Evolutionary conservation across 2,113 vertebrate species (phyloP).

Genomic region (Zapornia atra): DNA sequence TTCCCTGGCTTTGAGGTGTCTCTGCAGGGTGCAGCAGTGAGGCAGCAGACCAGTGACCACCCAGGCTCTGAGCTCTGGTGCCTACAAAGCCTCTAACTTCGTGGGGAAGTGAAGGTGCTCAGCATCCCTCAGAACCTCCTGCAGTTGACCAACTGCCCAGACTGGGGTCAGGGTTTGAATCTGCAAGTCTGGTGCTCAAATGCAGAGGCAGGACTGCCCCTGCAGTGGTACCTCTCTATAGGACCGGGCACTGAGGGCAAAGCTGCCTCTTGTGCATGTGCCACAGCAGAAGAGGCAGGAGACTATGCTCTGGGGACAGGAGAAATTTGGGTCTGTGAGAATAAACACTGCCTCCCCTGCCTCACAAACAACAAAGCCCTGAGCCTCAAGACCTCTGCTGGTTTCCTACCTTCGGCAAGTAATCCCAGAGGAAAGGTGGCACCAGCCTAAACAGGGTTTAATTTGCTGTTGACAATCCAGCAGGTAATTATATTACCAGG

Average conservation of each 20-base stretch:
- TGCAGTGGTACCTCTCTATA: not conserved
- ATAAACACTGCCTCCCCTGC: not conserved
- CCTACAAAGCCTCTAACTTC: not conserved
- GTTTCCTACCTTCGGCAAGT: not conserved
- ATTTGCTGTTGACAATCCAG: not conserved
- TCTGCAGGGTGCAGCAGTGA: not conserved
- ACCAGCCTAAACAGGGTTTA: not conserved
- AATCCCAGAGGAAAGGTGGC: not conserved
- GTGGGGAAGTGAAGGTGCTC: not conserved
- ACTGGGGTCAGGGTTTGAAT: not conserved
- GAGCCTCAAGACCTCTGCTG: not conserved
- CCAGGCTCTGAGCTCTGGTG: not conserved
- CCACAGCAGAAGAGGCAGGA: not conserved
- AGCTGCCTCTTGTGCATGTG: not conserved
- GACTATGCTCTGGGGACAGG: not conserved
- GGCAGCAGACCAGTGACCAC: not conserved
- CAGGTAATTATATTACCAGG: not conserved
- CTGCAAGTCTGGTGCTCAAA: not conserved
- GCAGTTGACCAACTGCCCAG: not conserved
- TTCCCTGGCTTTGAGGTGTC: not conserved
- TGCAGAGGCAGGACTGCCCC: not conserved
- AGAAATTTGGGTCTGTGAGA: not conserved
- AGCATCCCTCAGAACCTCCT: not conserved
- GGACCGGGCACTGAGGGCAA: not conserved
- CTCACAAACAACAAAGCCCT: not conserved